A percentile compares a stretch with the other conserved stretches of the same genome.
phyloP scores from a whole-genome alignment of 2,888 invertebrate genomes.

The Phyllotreta cruciferae region DNA sequence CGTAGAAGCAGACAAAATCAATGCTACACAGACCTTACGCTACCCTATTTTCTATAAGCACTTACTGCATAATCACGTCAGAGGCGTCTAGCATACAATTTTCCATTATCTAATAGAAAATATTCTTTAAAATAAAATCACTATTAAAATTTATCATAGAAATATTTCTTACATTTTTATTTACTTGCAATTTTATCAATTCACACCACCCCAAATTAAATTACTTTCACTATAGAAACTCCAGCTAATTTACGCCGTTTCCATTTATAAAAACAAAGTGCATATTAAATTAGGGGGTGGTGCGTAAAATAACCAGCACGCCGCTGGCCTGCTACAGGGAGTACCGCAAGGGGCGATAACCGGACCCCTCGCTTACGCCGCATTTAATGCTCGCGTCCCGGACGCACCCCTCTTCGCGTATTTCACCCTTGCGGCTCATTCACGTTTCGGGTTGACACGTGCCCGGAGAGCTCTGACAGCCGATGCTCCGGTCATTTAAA shows the following conservation, averaged over 20 bases:
- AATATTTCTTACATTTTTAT: too few species aligned
- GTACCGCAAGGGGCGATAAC: constrained; percentile 20
- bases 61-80: constrained; percentile 11
- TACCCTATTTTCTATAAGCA: constrained; percentile 7
- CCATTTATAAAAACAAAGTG: too few species aligned
- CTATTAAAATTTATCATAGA: neutral
- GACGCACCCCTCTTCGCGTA: neutral
- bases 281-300: too few species aligned
- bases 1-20: constrained; percentile 13
- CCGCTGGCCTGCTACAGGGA: neutral
- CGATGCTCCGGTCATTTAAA: constrained; percentile 2
- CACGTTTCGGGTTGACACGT: constrained; percentile 15
- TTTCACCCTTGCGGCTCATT: constrained; percentile 9
- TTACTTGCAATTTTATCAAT: too few species aligned
- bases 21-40: constrained; percentile 4
- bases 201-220: too few species aligned
- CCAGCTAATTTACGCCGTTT: too few species aligned
- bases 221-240: too few species aligned
- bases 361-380: constrained; percentile 2
- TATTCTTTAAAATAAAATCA: constrained; percentile 1
- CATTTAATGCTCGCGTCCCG: constrained; percentile 20
- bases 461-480: constrained; percentile 13
- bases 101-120: neutral
- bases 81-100: neutral
- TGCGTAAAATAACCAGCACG: neutral